Conservation (phyloP, 2,113 vertebrate species). For the Oxyura jamaicensis region DNA sequence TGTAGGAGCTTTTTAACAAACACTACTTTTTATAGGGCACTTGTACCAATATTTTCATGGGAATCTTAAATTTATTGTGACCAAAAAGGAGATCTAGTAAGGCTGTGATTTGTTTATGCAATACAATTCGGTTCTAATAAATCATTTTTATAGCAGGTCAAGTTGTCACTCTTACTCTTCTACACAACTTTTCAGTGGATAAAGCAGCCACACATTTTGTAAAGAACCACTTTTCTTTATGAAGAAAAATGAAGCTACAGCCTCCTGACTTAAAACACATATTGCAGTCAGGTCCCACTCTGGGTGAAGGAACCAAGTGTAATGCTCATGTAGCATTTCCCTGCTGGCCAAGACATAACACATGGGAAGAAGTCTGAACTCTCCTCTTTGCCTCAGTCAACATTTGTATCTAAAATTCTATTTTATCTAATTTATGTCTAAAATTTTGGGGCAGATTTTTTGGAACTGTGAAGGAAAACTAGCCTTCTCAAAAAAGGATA, state of each 20-base stretch:
- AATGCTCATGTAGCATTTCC: rapidly evolving
- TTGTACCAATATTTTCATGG: not conserved
- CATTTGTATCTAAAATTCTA: not conserved
- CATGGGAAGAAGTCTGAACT: not conserved
- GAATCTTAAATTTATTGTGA: not conserved
- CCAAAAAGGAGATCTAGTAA: not conserved
- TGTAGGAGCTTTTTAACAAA: not conserved
- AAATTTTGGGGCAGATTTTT: not conserved
- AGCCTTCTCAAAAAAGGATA: not conserved
- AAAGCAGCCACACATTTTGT: not conserved
- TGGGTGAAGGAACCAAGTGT: rapidly evolving
- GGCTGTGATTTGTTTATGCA: not conserved
- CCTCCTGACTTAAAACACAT: rapidly evolving
- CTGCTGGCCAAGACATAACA: not conserved
- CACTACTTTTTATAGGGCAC: not conserved
- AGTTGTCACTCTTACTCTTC: not conserved
- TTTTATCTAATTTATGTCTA: not conserved
- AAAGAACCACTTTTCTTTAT: not conserved
- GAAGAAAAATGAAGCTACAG: not conserved
- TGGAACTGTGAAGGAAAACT: not conserved
- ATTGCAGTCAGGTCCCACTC: rapidly evolving
- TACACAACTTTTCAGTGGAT: not conserved
- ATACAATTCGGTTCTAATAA: not conserved
- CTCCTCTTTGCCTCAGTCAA: not conserved
- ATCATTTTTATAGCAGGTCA: not conserved